Conservation (phyloP, 2,888 invertebrate genomes). For the Leptinotarsa haldemani region DNA sequence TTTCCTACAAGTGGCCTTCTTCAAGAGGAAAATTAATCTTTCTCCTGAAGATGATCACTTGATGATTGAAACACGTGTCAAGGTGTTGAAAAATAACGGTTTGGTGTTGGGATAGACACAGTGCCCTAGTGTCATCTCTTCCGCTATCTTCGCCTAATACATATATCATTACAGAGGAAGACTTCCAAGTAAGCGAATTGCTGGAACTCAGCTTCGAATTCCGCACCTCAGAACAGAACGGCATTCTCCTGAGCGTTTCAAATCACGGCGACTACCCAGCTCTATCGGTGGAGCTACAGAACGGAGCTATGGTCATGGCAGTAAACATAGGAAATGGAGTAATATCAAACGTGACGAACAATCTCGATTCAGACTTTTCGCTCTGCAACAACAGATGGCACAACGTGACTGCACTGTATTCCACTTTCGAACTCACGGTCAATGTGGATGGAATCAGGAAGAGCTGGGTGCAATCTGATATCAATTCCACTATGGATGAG, state of each 20-base stretch:
- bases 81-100: no score
- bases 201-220: slow-evolving; percentile 85
- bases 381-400: slow-evolving; percentile 93
- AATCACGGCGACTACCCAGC: slow-evolving; percentile 74
- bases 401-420: slow-evolving; percentile 79
- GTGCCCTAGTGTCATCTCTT: no score
- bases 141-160: no score
- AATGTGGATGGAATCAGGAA: slow-evolving; percentile 74
- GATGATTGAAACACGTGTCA: no score
- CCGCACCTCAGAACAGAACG: slow-evolving; percentile 85
- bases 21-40: no score
- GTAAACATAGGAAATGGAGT: slow-evolving; percentile 73
- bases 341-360: slow-evolving; percentile 75
- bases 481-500: slow-evolving; percentile 62
- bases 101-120: no score
- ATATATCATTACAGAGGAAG: slow-evolving; percentile 65
- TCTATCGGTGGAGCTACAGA: slow-evolving; percentile 83
- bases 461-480: slow-evolving; percentile 68
- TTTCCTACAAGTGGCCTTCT: no score
- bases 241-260: slow-evolving; percentile 81
- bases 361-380: slow-evolving; percentile 73
- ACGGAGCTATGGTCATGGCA: slow-evolving; percentile 81
- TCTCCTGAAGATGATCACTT: no score
- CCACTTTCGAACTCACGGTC: slow-evolving; percentile 77
- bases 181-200: slow-evolving; percentile 77